A percentile compares a stretch with the other conserved stretches of the same genome.
These are phyloP conservation scores for Oophaga sylvatica DNA, from an alignment of 2,797 vertebrate genomes.

Conservation along the genomic window DNA sequence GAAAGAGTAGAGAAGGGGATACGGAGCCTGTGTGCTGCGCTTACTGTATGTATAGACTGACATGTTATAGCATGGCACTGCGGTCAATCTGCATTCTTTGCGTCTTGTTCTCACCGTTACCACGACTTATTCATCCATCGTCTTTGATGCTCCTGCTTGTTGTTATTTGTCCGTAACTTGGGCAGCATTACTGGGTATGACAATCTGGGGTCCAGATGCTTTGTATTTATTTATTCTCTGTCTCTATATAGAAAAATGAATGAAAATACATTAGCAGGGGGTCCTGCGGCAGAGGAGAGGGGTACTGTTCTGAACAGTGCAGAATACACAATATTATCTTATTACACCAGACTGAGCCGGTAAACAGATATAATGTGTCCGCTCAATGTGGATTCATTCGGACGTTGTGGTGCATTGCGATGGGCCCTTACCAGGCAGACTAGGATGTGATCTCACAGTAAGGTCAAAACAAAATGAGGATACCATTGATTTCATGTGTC, in stretches of 20 bases:
- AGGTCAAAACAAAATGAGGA: not conserved
- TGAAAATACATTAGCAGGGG: slow-evolving; percentile 37
- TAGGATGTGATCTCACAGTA: not conserved
- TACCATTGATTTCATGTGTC: slow-evolving; percentile 14
- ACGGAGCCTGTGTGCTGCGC: not conserved
- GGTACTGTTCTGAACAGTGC: not conserved
- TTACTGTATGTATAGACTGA: not conserved
- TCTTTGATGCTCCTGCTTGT: slow-evolving; percentile 13
- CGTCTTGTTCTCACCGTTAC: not conserved
- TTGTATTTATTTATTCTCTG: slow-evolving; percentile 15
- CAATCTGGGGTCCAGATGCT: not conserved
- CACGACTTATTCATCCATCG: not conserved
- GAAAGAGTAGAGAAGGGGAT: not conserved
- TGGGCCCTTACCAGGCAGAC: not conserved
- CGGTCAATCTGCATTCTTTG: slow-evolving; percentile 7
- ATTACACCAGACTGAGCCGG: not conserved
- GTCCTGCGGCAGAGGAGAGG: not conserved
- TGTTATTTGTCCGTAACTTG: not conserved
- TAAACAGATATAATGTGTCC: not conserved
- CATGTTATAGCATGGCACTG: not conserved
- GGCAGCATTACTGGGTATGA: slow-evolving; percentile 14
- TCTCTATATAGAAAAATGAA: slow-evolving; percentile 29
- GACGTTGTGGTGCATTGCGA: not conserved
- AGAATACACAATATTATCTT: slow-evolving; percentile 24
- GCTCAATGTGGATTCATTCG: not conserved